These are phyloP conservation scores for Pseudorhombus dupliciocellatus DNA, from an alignment of 2,113 vertebrate species.

Conservation along the genomic window DNA sequence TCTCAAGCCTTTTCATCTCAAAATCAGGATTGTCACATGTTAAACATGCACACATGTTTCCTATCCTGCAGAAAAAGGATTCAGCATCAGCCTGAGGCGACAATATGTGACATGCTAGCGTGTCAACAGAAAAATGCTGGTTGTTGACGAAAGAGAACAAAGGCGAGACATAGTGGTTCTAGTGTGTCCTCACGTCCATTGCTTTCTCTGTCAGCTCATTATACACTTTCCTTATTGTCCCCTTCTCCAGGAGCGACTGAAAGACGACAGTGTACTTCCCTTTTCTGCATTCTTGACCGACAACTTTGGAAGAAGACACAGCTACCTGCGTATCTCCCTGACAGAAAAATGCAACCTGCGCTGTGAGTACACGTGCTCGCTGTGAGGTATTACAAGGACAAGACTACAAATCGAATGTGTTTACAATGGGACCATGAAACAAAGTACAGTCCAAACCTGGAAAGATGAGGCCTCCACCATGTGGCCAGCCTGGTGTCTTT, in stretches of 20 bases:
- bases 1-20: not conserved
- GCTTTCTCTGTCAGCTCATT: not conserved
- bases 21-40: no score
- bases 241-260: conserved; percentile 75
- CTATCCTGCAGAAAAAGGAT: no score
- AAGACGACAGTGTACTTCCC: conserved; percentile 74
- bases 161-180: no score
- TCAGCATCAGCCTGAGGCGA: no score
- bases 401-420: no score
- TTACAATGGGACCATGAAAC: no score
- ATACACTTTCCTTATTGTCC: not conserved
- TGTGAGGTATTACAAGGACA: not conserved
- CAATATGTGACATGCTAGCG: no score
- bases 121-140: no score
- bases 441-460: no score
- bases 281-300: conserved; percentile 93
- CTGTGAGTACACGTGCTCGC: conserved; percentile 79
- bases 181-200: not conserved
- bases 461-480: no score
- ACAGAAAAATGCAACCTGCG: conserved; percentile 98
- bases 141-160: not conserved
- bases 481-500: no score
- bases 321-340: conserved; percentile 94
- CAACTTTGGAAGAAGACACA: conserved; percentile 90
- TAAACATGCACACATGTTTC: no score